Conservation (phyloP, 2,888 invertebrate species). For the Leptopterna dolabrata region DNA sequence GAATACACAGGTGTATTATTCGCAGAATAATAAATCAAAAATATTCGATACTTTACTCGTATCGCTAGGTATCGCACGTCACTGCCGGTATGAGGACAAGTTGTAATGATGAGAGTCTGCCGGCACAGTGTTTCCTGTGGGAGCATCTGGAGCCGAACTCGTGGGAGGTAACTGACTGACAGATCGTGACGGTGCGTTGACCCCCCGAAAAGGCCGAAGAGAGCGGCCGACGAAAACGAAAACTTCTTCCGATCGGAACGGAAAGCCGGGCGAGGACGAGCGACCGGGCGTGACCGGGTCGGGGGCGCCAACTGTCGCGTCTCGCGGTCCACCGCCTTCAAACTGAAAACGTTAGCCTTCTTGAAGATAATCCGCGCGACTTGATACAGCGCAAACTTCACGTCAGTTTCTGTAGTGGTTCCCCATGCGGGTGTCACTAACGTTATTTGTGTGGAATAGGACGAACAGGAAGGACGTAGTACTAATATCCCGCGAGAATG, state of each 20-base stretch:
- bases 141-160: neutral
- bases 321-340: neutral
- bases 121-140: neutral
- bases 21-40: too few relatives aligned
- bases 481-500: too few relatives aligned
- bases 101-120: neutral
- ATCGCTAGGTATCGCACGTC: neutral
- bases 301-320: neutral
- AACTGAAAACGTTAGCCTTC: too few relatives aligned
- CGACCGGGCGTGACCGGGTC: neutral
- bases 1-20: too few relatives aligned
- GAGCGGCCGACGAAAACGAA: neutral
- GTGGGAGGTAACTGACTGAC: neutral
- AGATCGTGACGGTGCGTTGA: conserved; percentile 3
- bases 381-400: too few relatives aligned
- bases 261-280: neutral
- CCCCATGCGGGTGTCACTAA: too few relatives aligned
- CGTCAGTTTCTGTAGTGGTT: too few relatives aligned
- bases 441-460: too few relatives aligned
- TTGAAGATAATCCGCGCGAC: too few relatives aligned
- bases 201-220: neutral
- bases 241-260: conserved; percentile 6
- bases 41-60: too few relatives aligned
- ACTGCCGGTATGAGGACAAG: too few relatives aligned
- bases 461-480: too few relatives aligned